Conservation (phyloP, 2,113 vertebrate genomes). For the Nothobranchius kuhntae region DNA sequence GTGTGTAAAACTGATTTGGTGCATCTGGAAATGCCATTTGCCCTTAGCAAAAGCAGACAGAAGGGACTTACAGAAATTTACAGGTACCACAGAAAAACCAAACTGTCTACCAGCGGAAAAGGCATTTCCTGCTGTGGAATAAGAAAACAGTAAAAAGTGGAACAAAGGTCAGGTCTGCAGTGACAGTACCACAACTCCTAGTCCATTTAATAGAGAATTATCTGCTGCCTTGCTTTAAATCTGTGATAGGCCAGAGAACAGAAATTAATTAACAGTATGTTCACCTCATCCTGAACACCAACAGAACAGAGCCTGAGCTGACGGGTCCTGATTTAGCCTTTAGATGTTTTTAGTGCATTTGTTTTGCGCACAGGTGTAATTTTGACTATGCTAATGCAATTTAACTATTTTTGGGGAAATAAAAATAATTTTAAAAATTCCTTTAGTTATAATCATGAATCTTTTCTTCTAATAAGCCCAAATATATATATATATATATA, state of each 20-base stretch:
- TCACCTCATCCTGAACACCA: no score
- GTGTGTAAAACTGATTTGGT: conserved; percentile 73
- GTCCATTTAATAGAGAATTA: not conserved
- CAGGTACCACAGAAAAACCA: conserved; percentile 82
- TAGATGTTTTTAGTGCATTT: no score
- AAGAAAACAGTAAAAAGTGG: conserved; percentile 69
- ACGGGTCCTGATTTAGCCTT: not conserved
- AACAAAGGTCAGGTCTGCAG: conserved; percentile 66
- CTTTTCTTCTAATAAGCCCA: no score
- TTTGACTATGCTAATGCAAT: no score
- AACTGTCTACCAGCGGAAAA: conserved; percentile 82
- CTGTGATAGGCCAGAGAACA: conserved; percentile 15
- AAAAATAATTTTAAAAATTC: no score
- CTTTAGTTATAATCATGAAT: no score
- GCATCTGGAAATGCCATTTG: conserved; percentile 77
- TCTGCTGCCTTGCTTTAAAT: conserved; percentile 2
- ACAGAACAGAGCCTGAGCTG: no score
- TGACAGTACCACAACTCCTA: conserved; percentile 39
- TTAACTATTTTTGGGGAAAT: no score
- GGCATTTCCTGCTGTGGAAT: conserved; percentile 82
- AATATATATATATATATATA: no score
- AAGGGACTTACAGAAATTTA: conserved; percentile 83
- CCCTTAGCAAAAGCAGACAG: conserved; percentile 79
- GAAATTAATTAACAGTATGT: not conserved
- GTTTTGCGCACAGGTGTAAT: no score